phyloP scores from a whole-genome alignment of 2,888 invertebrate species.

The Phymatocera aterrima region DNA sequence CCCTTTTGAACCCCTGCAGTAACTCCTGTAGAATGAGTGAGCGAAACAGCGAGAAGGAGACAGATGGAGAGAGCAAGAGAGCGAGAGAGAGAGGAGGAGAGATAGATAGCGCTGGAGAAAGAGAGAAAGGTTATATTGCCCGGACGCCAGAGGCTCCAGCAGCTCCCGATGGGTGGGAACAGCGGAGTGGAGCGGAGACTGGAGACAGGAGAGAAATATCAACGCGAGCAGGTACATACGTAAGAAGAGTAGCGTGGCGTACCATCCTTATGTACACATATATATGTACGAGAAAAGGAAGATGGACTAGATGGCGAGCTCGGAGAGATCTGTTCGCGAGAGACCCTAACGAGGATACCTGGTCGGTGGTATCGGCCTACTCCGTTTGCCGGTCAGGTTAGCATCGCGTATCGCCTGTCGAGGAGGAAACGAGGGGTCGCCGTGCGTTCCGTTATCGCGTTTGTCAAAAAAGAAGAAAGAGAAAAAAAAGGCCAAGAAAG shows the following conservation, averaged over 20 bases:
- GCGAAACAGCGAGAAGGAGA: neutral
- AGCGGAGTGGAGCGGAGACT: too few species aligned
- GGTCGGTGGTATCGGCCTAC: constrained; percentile 12
- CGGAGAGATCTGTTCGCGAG: constrained; percentile 17
- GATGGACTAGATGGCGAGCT: neutral
- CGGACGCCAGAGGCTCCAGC: constrained; percentile 49
- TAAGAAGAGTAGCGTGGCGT: too few species aligned
- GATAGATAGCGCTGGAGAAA: too few species aligned
- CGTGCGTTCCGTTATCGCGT: constrained; percentile 39
- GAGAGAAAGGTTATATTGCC: constrained; percentile 52
- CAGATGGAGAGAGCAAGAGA: neutral
- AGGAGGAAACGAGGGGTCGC: constrained; percentile 16
- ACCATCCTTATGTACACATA: too few species aligned
- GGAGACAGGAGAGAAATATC: constrained; percentile 31
- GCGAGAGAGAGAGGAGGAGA: constrained; percentile 46
- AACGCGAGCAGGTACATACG: neutral
- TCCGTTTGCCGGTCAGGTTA: neutral
- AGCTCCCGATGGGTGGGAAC: neutral
- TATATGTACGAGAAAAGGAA: too few species aligned
- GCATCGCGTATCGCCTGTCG: neutral
- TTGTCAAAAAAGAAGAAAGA: constrained; percentile 10
- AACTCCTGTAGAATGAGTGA: constrained; percentile 22
- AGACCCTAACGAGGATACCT: constrained; percentile 42
- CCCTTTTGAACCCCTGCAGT: constrained; percentile 1
- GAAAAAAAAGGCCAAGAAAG: neutral